Evolutionary conservation across 2,797 vertebrate species (phyloP), one percentile per base, ranked within the genome.

Genomic region (Glyptemys insculpta): DNA sequence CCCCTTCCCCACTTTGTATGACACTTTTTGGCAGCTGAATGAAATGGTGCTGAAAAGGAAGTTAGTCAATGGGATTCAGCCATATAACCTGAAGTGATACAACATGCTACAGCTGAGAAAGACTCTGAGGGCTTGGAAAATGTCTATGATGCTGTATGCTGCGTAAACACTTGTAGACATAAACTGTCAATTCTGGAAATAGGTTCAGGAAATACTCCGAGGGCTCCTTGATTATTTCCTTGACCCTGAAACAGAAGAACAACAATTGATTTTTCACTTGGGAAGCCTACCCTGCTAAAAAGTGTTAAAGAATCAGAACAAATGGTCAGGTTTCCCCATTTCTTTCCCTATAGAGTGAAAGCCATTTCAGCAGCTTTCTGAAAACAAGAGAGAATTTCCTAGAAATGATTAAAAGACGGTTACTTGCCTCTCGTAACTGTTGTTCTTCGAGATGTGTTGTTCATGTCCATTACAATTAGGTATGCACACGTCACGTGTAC

Each of bases 121-220:
- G 5, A 27, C 84, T 81, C 59, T 92, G 57, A 57, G 81, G 21
- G 29, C 95, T 72, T 54, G 95, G 96, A 1, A 98, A 88, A 85
- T 97, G 57, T 3, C 89, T 92, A 49, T 49, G 1, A 1, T 62
- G 87, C 53, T 96, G 19, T 78, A 90, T 97, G 56, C 95, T 14
- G 79, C 3, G 21, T 80, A 98, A 92, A 81, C n/a, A 80, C 12
- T 54, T 95, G n/a, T 98, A 98, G 87, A 97, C 94, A 5, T 98
- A 95, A 37, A 98, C 90, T 53, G 97, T 91, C 57, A 98, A 95
- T 85, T 95, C 81, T 19, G 98, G 98, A 81, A 98, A 98, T 25
- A 4, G 44, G 76, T 79, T 16, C 95, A 97, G 93, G 94, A 98
- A 98, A 96, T 98, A 98, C 18, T 87, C 49, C 37, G 88, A 86